Percentiles rank a stretch among this genome's conserved stretches.
Conservation (phyloP, 2,113 vertebrate species). For the Ascaphus truei region DNA sequence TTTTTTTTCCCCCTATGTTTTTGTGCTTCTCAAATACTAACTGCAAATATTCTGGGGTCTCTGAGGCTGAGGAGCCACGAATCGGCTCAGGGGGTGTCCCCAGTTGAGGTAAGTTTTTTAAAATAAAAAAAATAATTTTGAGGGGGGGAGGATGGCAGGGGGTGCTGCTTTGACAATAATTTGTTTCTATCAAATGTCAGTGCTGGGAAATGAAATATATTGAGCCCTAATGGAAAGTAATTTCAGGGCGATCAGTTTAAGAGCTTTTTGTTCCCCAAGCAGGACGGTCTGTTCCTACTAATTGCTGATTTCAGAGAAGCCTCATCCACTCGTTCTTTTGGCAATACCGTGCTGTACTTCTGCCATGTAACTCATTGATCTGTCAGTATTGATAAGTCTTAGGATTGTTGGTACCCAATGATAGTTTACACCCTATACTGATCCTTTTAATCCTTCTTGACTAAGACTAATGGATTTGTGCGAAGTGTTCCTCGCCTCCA, state of each 20-base stretch:
- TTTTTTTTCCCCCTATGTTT: no score
- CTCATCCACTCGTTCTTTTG: neutral
- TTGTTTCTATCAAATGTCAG: neutral
- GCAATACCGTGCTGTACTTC: neutral
- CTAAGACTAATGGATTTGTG: slow-evolving; percentile 8
- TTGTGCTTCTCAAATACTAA: no score
- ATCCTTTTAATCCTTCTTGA: no score
- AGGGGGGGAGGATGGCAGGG: no score
- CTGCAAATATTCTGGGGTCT: no score
- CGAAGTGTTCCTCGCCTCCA: no score
- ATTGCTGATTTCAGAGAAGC: slow-evolving; percentile 11
- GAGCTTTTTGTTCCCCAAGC: neutral
- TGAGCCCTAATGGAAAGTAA: slow-evolving; percentile 18
- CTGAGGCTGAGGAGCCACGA: no score
- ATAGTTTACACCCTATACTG: slow-evolving; percentile 7
- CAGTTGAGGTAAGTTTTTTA: no score
- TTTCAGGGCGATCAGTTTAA: neutral
- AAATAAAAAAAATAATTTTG: no score
- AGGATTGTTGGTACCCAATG: neutral
- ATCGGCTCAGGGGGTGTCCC: no score
- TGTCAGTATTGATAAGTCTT: slow-evolving; percentile 4
- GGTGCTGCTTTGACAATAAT: no score
- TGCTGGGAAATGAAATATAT: neutral
- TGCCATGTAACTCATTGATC: slow-evolving; percentile 22
- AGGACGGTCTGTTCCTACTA: slow-evolving; percentile 11